Conservation (phyloP, 2,888 invertebrate species). For the Lepeophtheirus nordmannii region DNA sequence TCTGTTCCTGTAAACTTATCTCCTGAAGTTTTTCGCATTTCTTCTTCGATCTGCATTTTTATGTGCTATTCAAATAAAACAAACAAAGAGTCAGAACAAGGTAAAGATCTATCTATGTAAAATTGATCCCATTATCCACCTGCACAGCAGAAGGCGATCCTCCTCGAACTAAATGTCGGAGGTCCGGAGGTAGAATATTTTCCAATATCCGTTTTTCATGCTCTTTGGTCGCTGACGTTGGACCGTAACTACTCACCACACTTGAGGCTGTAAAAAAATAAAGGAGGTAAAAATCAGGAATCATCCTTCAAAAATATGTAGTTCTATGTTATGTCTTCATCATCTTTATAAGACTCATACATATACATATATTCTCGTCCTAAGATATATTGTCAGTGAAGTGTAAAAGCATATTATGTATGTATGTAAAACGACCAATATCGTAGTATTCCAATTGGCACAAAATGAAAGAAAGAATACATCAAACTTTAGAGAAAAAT, state of each 20-base stretch:
- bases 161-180: slow-evolving; percentile 30
- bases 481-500: no score
- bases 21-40: slow-evolving; percentile 12
- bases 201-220: slow-evolving; percentile 25
- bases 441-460: no score
- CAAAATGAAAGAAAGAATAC: no score
- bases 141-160: slow-evolving; percentile 14
- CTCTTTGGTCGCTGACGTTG: slow-evolving; percentile 30
- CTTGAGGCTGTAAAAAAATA: slow-evolving; percentile 32
- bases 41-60: slow-evolving; percentile 19
- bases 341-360: no score
- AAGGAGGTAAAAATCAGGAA: no score
- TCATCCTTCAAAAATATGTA: no score
- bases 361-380: no score
- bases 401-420: no score
- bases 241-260: slow-evolving; percentile 34
- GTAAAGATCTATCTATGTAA: not conserved
- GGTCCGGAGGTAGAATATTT: slow-evolving; percentile 34
- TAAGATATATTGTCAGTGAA: no score
- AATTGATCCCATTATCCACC: not conserved
- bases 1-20: slow-evolving; percentile 10
- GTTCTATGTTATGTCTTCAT: no score
- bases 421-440: no score
- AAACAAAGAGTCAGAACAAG: not conserved
- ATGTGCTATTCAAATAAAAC: slow-evolving; percentile 7